phyloP scores from a whole-genome alignment of 1,140 invertebrate genomes.

The Adoxophyes honmai region DNA sequence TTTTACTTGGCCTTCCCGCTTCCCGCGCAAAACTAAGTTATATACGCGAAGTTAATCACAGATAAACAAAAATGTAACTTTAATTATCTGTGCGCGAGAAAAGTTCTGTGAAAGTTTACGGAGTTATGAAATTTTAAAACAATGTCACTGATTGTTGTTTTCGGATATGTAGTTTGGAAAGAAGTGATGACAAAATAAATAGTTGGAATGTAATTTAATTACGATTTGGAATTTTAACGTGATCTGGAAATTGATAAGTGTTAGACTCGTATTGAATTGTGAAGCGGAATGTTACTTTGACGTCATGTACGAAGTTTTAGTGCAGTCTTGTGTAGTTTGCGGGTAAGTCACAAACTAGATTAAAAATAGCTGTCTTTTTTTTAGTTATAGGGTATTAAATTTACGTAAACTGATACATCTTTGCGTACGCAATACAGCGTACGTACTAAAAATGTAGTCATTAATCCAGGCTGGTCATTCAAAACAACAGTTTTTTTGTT shows the following conservation, averaged over 20 bases:
- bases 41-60: neutral
- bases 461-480: too few relatives aligned
- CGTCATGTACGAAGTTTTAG: neutral
- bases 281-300: neutral
- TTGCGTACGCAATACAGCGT: too few relatives aligned
- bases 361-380: neutral
- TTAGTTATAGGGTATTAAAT: too few relatives aligned
- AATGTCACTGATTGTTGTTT: neutral
- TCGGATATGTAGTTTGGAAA: neutral
- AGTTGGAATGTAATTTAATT: neutral
- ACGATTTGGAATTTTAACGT: neutral
- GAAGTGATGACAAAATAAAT: neutral
- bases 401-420: too few relatives aligned
- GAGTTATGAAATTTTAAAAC: neutral
- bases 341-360: neutral
- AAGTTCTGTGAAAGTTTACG: neutral
- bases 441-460: too few relatives aligned
- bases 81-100: neutral
- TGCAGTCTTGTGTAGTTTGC: neutral
- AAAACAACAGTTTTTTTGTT: too few relatives aligned
- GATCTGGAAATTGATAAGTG: neutral
- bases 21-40: conserved; percentile 46
- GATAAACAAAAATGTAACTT: neutral
- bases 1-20: conserved; percentile 28
- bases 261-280: neutral